Evolutionary conservation across 2,797 vertebrate genomes (phyloP).

Genomic region (Rhabdophis nuchalis): DNA sequence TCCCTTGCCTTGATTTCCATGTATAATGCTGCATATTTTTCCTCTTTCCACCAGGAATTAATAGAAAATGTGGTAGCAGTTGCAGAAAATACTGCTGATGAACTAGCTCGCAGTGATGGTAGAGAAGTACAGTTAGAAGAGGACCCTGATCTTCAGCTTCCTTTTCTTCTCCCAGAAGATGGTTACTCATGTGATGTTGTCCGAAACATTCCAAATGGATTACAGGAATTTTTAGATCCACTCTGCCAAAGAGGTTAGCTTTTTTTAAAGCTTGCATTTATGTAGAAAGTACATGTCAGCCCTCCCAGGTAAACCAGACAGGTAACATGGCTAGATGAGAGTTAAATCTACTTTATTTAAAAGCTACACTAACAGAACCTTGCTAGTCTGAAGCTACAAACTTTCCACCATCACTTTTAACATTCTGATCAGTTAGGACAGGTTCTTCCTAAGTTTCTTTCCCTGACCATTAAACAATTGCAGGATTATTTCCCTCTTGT

Average conservation of each 20-base stretch:
- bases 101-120: constrained; percentile 92
- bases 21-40: not conserved
- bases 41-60: constrained; percentile 77
- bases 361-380: not conserved
- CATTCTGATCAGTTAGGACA: not conserved
- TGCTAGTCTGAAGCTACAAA: not conserved
- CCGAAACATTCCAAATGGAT: constrained; percentile 90
- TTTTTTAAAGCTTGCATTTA: not conserved
- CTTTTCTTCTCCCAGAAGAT: constrained; percentile 95
- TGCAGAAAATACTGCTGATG: constrained; percentile 94
- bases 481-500: not conserved
- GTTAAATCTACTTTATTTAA: not conserved
- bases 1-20: not conserved
- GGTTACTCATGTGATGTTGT: constrained; percentile 98
- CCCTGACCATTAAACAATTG: not conserved
- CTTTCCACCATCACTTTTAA: not conserved
- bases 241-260: constrained; percentile 90
- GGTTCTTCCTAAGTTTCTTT: not conserved
- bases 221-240: constrained; percentile 96
- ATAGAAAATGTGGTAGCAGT: constrained; percentile 92
- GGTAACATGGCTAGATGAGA: not conserved
- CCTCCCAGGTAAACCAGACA: not conserved
- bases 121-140: constrained; percentile 93
- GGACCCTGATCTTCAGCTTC: constrained; percentile 94
- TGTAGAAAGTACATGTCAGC: not conserved